These are phyloP conservation scores for Trachymyrmex cornetzi DNA, from an alignment of 1,140 invertebrate species.

Conservation along the genomic window DNA sequence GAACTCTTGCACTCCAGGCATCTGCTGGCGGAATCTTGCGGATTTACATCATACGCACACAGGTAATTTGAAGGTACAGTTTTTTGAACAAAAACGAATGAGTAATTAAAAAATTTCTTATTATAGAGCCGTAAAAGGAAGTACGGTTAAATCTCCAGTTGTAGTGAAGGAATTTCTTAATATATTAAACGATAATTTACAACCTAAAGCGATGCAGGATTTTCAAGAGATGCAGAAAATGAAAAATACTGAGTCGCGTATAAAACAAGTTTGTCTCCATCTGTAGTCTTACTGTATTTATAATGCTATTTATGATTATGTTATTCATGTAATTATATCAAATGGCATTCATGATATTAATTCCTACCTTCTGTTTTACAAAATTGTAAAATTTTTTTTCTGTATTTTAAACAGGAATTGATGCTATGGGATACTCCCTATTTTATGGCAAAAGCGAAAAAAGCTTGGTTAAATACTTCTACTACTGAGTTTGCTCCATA, in stretches of 20 bases:
- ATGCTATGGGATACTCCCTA: constrained; percentile 95
- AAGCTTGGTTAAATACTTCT: constrained; percentile 89
- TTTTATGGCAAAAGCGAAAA: constrained; percentile 91
- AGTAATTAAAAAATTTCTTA: constrained; percentile 13
- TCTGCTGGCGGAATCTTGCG: constrained; percentile 94
- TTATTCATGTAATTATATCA: constrained; percentile 4
- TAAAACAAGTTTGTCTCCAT: constrained; percentile 77
- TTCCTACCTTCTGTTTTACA: neutral
- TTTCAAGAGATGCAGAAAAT: constrained; percentile 92
- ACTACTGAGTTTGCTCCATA: constrained; percentile 93
- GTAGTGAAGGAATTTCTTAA: constrained; percentile 94
- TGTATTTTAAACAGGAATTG: constrained; percentile 81
- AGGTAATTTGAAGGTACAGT: constrained; percentile 86
- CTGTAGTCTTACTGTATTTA: neutral
- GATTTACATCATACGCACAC: constrained; percentile 95
- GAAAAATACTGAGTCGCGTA: constrained; percentile 88
- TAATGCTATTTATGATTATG: neutral
- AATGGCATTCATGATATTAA: neutral
- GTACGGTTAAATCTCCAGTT: constrained; percentile 93
- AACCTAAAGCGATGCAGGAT: constrained; percentile 89
- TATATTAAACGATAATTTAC: constrained; percentile 90
- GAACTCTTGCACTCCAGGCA: constrained; percentile 91
- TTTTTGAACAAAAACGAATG: constrained; percentile 10
- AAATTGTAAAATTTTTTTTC: constrained; percentile 2
- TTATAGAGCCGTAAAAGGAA: constrained; percentile 93